phyloP scores from a whole-genome alignment of 2,113 vertebrate genomes.

The Gopherus flavomarginatus region DNA sequence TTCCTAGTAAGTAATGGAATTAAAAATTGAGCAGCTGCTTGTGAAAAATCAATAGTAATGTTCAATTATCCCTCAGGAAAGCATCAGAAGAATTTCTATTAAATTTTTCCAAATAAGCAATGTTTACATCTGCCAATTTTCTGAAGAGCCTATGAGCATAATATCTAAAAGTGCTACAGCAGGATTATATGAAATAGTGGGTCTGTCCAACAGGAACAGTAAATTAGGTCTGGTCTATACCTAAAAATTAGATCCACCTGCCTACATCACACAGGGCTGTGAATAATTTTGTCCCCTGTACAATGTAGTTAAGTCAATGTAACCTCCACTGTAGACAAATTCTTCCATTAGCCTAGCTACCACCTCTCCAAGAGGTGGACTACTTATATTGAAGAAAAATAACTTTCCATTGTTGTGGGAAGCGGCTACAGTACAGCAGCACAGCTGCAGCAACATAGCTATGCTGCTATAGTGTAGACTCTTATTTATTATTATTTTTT shows the following conservation, averaged over 20 bases:
- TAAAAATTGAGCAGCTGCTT: constrained; percentile 9
- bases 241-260: background rate
- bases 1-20: constrained; percentile 15
- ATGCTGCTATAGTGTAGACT: background rate
- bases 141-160: constrained; percentile 34
- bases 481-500: background rate
- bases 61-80: constrained; percentile 42
- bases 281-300: background rate
- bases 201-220: constrained; percentile 2
- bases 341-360: background rate
- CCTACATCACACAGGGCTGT: background rate
- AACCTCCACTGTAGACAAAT: background rate
- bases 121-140: constrained; percentile 39
- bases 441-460: background rate
- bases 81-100: constrained; percentile 53
- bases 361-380: background rate
- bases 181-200: constrained; percentile 44
- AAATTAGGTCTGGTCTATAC: background rate
- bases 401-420: background rate
- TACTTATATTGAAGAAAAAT: background rate
- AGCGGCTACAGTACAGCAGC: background rate
- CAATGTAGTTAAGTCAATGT: background rate
- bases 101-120: constrained; percentile 60
- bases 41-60: constrained; percentile 9
- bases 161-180: constrained; percentile 9